These are phyloP conservation scores for Blomia tropicalis DNA, from an alignment of 2,888 invertebrate species.

Conservation along the genomic window DNA sequence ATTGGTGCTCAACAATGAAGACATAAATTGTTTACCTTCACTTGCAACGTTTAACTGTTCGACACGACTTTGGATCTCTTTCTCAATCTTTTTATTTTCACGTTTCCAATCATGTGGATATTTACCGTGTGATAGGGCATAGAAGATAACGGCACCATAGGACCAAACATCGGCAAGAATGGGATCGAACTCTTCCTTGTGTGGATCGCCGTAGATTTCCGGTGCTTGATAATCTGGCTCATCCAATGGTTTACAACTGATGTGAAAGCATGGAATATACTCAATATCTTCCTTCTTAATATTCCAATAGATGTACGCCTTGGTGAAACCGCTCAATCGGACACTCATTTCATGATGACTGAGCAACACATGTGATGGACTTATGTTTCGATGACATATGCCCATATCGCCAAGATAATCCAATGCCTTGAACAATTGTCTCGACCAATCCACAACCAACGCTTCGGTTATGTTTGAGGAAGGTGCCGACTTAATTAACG, in stretches of 20 bases:
- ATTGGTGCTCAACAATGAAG: conserved; percentile 6
- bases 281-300: conserved; percentile 3
- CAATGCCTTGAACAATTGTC: neutral
- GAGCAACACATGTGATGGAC: conserved; percentile 11
- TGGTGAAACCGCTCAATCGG: conserved; percentile 9
- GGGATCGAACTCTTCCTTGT: conserved; percentile 20
- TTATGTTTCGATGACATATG: conserved; percentile 7
- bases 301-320: conserved; percentile 15
- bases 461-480: neutral
- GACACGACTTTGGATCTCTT: conserved; percentile 5
- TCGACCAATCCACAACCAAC: neutral
- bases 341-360: neutral
- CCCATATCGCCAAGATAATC: conserved; percentile 19
- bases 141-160: conserved; percentile 9
- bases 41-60: neutral
- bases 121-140: neutral
- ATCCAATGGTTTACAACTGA: neutral
- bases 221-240: conserved; percentile 18
- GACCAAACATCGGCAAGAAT: conserved; percentile 18
- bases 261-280: conserved; percentile 7
- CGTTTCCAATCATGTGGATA: conserved; percentile 10
- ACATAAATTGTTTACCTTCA: conserved; percentile 5
- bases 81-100: neutral
- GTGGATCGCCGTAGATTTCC: conserved; percentile 16
- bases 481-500: neutral